Evolutionary conservation across 2,888 invertebrate genomes (phyloP), one percentile per base, ranked within the genome.

Genomic region (Byasa hedistus): DNA sequence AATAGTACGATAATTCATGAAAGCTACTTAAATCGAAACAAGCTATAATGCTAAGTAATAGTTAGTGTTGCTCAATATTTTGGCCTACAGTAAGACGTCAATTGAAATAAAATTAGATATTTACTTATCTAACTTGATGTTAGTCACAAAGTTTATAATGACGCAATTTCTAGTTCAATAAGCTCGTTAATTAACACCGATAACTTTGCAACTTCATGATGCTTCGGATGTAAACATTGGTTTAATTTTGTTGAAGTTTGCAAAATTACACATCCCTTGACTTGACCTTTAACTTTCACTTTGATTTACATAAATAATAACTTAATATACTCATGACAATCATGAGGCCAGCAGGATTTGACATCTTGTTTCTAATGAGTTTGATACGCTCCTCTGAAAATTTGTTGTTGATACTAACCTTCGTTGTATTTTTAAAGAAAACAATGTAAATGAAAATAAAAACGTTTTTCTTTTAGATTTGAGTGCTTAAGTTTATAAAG

Each of bases 201-300:
- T 52, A 21, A 21, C 52, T 51, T 27, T 32, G 15, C 0, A 48
- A 59, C n/a, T 19, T 59, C 24, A 48, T 22, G 23, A 36, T 17
- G 23, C 17, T 21, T 23, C 8, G 19, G 36, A 58, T 44, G 32
- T 61, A 36, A 61, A 23, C 36, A 39, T 54, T 27, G 52, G 24
- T 48, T 19, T 36, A 36, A 44, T 36, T 36, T 36, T 17, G 44
- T 22, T 24, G 44, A 62, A 39, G 19, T 61, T 62, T 27, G 17
- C 39, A 39, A 19, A 61, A 8, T n/a, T 44, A 59, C 59, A n/a
- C 44, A 48, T 62, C 36, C 32, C 19, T 15, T 12, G 23, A 61
- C 39, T 55, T 54, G n/a, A 61, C 32, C 57, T 22, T 61, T 61
- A 55, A 23, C 55, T 54, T 62, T 44, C 8, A 27, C 24, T 62